Conservation (phyloP, 1,140 invertebrate genomes). For the Drosophila setifemur region DNA sequence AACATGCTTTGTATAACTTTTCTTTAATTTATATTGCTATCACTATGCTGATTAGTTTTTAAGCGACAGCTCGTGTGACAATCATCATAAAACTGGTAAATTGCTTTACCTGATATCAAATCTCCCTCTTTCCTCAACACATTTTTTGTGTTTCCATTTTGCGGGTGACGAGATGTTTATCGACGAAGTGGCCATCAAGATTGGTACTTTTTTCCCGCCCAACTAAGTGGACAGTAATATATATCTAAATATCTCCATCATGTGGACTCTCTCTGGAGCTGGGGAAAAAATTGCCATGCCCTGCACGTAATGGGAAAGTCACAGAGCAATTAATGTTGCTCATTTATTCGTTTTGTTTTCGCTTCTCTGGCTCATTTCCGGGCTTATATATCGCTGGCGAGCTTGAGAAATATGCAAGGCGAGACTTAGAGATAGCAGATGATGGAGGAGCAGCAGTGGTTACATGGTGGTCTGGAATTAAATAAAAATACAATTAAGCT, state of each 20-base stretch:
- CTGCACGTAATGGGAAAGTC: constrained; percentile 63
- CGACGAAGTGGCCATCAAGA: constrained; percentile 33
- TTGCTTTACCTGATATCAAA: constrained; percentile 28
- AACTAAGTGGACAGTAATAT: constrained; percentile 6
- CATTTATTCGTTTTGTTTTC: constrained; percentile 42
- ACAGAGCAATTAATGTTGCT: constrained; percentile 62
- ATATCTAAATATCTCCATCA: background rate
- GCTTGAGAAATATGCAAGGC: background rate
- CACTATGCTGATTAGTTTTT: too few relatives aligned
- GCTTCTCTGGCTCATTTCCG: constrained; percentile 10
- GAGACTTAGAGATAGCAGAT: constrained; percentile 12
- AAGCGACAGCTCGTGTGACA: too few relatives aligned
- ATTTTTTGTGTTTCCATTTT: background rate
- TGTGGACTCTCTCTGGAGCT: background rate
- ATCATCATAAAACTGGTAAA: constrained; percentile 54
- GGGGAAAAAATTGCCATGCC: constrained; percentile 22
- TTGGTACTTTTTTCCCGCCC: background rate
- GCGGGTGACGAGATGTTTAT: constrained; percentile 12
- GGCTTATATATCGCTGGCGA: constrained; percentile 9
- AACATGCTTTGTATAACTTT: too few relatives aligned
- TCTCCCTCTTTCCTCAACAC: background rate
- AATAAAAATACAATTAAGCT: constrained; percentile 72
- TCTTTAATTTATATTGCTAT: too few relatives aligned
- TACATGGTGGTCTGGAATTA: constrained; percentile 34
- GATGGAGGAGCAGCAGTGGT: background rate